phyloP scores from a whole-genome alignment of 2,888 invertebrate genomes.

The Hydraecia micacea region DNA sequence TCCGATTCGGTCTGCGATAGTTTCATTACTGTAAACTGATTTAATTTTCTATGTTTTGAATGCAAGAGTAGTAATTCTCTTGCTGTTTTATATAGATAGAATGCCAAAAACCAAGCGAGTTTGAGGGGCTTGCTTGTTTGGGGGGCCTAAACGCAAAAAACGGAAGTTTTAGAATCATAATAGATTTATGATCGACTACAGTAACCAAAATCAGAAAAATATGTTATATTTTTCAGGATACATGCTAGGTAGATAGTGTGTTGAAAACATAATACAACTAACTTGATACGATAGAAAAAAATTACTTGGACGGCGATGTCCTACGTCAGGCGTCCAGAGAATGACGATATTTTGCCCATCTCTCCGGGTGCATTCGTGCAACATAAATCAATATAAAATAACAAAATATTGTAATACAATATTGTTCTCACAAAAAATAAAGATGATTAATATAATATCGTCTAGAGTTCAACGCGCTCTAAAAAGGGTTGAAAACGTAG shows the following conservation, averaged over 20 bases:
- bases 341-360: not conserved
- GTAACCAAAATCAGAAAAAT: too few species aligned
- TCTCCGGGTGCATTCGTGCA: not conserved
- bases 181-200: too few species aligned
- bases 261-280: too few species aligned
- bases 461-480: conserved; percentile 26
- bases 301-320: not conserved
- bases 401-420: not conserved
- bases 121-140: too few species aligned
- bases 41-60: not conserved
- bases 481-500: conserved; percentile 26
- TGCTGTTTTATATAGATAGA: not conserved
- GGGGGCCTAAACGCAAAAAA: too few species aligned
- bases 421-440: not conserved
- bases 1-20: conserved; percentile 37
- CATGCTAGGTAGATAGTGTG: too few species aligned
- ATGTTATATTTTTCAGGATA: too few species aligned
- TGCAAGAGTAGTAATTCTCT: not conserved
- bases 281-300: too few species aligned
- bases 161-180: too few species aligned
- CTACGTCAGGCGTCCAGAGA: not conserved
- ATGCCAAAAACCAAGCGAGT: not conserved
- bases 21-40: not conserved
- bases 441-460: conserved; percentile 22
- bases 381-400: not conserved